phyloP scores from a whole-genome alignment of 2,113 vertebrate species.

The Archilochus colubris region DNA sequence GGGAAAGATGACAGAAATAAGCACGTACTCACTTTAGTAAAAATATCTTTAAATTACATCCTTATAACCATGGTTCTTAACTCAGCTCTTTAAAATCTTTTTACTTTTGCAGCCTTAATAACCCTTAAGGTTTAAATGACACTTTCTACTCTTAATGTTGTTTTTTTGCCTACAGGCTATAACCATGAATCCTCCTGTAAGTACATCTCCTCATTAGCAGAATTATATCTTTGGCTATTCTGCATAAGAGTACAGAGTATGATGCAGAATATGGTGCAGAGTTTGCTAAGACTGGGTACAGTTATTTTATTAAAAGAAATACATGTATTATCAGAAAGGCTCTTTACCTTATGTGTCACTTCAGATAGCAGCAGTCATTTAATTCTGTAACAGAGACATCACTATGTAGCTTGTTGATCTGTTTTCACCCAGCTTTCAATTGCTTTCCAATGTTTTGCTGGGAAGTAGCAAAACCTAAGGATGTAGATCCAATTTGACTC shows the following conservation, averaged over 20 bases:
- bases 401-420: not conserved
- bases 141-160: not conserved
- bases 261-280: not conserved
- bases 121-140: not conserved
- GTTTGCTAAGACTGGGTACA: not conserved
- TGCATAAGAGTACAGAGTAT: not conserved
- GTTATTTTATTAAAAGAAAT: not conserved
- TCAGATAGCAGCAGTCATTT: not conserved
- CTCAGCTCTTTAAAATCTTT: constrained; percentile 3
- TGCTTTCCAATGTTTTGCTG: not conserved
- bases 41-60: not conserved
- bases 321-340: not conserved
- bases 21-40: not conserved
- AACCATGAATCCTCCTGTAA: constrained; percentile 9
- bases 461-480: not conserved
- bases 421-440: not conserved
- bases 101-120: constrained; percentile 12
- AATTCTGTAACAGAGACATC: not conserved
- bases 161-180: constrained; percentile 9
- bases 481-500: not conserved
- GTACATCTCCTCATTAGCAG: not conserved
- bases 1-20: constrained; percentile 11
- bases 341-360: not conserved
- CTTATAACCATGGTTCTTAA: constrained; percentile 1
- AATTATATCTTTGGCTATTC: not conserved